Conservation (phyloP, 2,797 vertebrate genomes). For the Acanthurus lineatus region DNA sequence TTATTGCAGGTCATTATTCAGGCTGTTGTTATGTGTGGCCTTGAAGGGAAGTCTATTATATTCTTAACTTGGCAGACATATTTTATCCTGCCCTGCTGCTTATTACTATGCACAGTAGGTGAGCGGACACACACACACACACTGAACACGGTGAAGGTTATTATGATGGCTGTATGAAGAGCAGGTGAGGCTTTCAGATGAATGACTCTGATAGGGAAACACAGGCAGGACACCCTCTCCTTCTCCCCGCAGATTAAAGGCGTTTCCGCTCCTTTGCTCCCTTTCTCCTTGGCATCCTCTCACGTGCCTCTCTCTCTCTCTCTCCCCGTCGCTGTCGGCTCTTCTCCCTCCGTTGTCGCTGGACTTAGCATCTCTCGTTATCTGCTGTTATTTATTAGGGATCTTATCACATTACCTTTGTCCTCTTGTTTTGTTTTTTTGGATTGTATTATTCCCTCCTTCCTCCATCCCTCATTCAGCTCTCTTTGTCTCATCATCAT, state of each 20-base stretch:
- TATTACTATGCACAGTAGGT: constrained; percentile 76
- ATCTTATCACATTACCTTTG: constrained; percentile 35
- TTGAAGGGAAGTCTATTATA: constrained; percentile 76
- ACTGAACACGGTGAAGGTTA: constrained; percentile 70
- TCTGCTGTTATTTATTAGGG: constrained; percentile 49
- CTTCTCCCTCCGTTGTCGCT: constrained; percentile 23
- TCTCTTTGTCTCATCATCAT: constrained; percentile 34
- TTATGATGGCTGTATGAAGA: constrained; percentile 79
- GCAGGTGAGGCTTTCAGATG: constrained; percentile 76
- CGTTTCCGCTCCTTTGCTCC: constrained; percentile 53
- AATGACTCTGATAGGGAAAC: constrained; percentile 74
- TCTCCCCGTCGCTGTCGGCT: not conserved
- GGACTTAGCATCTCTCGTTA: constrained; percentile 43
- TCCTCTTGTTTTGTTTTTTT: constrained; percentile 36
- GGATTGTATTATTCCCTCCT: constrained; percentile 4
- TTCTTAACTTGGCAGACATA: constrained; percentile 76
- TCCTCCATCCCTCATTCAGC: constrained; percentile 26
- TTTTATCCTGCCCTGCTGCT: constrained; percentile 72
- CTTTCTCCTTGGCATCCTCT: constrained; percentile 53
- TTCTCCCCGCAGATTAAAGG: constrained; percentile 68
- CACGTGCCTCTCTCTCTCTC: constrained; percentile 26
- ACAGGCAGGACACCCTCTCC: constrained; percentile 72
- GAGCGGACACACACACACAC: constrained; percentile 44
- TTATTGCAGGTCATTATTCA: constrained; percentile 77
- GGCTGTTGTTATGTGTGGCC: constrained; percentile 72